A percentile compares a stretch with the other conserved stretches of the same genome.
These are phyloP conservation scores for Galerucella nymphaeae DNA, from an alignment of 2,888 invertebrate species.

Conservation along the genomic window DNA sequence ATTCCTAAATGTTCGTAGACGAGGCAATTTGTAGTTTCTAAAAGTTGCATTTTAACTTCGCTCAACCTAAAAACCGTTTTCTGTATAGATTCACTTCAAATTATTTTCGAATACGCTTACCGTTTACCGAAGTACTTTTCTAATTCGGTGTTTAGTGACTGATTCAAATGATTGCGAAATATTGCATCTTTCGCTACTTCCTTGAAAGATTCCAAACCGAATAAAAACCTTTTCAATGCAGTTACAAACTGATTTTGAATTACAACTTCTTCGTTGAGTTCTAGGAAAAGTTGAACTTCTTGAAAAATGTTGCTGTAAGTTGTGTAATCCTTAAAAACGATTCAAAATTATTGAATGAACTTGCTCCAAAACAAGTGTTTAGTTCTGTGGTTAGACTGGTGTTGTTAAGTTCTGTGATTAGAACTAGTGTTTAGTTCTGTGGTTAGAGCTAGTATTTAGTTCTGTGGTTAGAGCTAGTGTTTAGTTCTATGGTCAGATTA, in stretches of 20 bases:
- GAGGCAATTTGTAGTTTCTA: slow-evolving; percentile 11
- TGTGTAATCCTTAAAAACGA: slow-evolving; percentile 24
- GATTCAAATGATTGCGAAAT: slow-evolving; percentile 65
- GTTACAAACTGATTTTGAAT: slow-evolving; percentile 68
- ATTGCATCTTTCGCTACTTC: slow-evolving; percentile 60
- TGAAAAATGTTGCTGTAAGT: slow-evolving; percentile 61
- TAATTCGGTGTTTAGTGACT: slow-evolving; percentile 62
- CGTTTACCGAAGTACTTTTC: slow-evolving; percentile 64
- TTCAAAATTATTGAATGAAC: neutral
- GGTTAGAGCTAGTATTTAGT: too few relatives aligned
- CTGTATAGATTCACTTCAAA: neutral
- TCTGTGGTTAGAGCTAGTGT: too few relatives aligned
- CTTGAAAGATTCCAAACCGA: slow-evolving; percentile 62
- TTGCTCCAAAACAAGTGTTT: too few relatives aligned
- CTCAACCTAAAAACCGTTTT: slow-evolving; percentile 22
- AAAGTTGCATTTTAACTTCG: slow-evolving; percentile 19
- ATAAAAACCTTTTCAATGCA: slow-evolving; percentile 67
- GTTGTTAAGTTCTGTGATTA: too few relatives aligned
- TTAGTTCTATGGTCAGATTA: neutral
- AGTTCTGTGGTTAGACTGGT: too few relatives aligned
- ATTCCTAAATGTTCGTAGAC: slow-evolving; percentile 10
- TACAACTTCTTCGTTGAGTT: slow-evolving; percentile 68
- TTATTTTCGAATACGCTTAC: slow-evolving; percentile 50
- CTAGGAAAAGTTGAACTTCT: slow-evolving; percentile 68
- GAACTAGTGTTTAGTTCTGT: too few relatives aligned